Conservation (phyloP, 2,797 vertebrate genomes). For the Forpus xanthops region DNA sequence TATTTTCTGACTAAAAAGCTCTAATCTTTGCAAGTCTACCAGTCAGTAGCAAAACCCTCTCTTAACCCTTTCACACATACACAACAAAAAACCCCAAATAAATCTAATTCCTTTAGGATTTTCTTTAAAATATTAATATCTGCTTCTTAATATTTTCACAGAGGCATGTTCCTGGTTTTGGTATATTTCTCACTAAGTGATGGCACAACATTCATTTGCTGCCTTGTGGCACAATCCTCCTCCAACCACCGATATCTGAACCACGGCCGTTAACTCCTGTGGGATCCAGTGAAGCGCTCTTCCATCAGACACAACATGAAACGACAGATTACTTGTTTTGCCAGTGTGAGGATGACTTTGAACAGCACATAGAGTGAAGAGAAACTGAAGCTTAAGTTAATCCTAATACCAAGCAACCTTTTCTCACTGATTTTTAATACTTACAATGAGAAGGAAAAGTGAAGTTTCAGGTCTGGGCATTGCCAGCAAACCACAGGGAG, state of each 20-base stretch:
- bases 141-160: neutral
- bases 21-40: neutral
- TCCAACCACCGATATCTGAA: neutral
- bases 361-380: neutral
- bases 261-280: rapidly evolving
- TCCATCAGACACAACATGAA: neutral
- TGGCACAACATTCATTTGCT: neutral
- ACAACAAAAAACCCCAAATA: neutral
- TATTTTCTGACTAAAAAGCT: neutral
- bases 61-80: neutral
- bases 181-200: neutral
- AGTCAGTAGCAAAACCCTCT: neutral
- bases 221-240: neutral
- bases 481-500: slow-evolving; percentile 1
- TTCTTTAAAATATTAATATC: neutral
- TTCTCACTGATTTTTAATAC: neutral
- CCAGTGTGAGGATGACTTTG: neutral
- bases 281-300: neutral
- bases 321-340: neutral
- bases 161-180: neutral
- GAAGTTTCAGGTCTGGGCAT: neutral
- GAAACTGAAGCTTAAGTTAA: neutral
- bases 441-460: neutral
- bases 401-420: neutral
- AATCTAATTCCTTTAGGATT: neutral